Percentiles rank a stretch among this genome's conserved stretches.
phyloP scores from a whole-genome alignment of 1,140 invertebrate species.

The Drosophila neocordata region DNA sequence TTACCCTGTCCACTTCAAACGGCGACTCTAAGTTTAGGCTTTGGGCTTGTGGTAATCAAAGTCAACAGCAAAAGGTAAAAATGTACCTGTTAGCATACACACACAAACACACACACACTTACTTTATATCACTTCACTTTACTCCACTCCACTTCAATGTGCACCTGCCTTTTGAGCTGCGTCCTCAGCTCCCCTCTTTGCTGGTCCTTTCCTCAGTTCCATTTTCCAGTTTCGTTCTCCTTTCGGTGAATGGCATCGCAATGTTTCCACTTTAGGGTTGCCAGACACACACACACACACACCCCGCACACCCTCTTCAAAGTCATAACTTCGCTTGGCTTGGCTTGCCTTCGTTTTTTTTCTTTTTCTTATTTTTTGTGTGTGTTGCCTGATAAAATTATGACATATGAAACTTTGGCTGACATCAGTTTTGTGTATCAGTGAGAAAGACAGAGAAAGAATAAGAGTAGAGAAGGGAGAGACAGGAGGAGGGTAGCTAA shows the following conservation, averaged over 20 bases:
- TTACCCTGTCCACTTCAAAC: constrained; percentile 3
- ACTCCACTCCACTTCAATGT: constrained; percentile 37
- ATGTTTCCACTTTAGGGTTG: constrained; percentile 73
- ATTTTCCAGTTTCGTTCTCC: constrained; percentile 1
- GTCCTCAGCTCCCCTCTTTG: constrained; percentile 1
- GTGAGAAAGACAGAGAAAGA: not conserved
- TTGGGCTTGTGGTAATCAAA: constrained; percentile 44
- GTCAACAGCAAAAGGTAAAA: constrained; percentile 46
- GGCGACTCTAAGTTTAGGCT: not conserved
- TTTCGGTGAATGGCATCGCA: constrained; percentile 67
- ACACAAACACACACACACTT: constrained; percentile 11
- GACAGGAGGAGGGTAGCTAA: not conserved
- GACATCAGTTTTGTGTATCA: constrained; percentile 52
- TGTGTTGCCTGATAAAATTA: constrained; percentile 77
- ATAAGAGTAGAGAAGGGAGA: not conserved
- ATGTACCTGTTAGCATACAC: constrained; percentile 58
- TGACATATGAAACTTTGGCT: constrained; percentile 80
- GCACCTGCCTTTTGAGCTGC: constrained; percentile 45
- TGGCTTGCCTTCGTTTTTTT: constrained; percentile 22
- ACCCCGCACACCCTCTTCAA: not conserved
- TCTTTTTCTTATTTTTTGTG: constrained; percentile 11
- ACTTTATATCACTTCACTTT: not conserved
- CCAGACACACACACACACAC: constrained; percentile 32
- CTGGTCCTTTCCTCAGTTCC: constrained; percentile 3
- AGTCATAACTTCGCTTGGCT: not conserved